Conservation (phyloP, 2,888 invertebrate species). For the Arenicola marina region DNA sequence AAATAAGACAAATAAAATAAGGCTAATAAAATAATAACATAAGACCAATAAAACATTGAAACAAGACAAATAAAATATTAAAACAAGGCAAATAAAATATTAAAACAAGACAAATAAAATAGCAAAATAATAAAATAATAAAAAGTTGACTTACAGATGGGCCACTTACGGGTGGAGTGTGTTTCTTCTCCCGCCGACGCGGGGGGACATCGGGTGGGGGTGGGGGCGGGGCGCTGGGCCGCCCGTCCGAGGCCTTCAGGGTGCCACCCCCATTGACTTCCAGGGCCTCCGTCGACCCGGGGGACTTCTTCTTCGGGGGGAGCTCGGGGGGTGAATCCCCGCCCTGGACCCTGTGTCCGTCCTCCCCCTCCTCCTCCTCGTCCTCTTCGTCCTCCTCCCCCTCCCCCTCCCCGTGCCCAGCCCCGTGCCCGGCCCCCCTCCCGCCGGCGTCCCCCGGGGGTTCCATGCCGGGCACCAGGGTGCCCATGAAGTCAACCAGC, state of each 20-base stretch:
- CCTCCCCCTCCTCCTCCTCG: no score
- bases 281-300: no score
- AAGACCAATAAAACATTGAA: no score
- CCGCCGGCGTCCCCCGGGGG: no score
- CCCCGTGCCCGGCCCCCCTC: conserved; percentile 11
- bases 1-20: no score
- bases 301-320: conserved; percentile 9
- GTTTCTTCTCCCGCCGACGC: neutral
- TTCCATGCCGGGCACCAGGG: conserved; percentile 45
- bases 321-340: conserved; percentile 56
- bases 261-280: neutral
- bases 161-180: conserved; percentile 2
- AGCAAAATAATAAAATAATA: neutral
- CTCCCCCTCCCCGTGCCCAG: no score
- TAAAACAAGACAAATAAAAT: neutral
- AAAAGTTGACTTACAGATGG: neutral
- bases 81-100: no score
- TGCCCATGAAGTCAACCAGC: conserved; percentile 47
- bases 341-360: no score
- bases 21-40: no score
- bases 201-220: conserved; percentile 15
- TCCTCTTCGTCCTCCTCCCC: no score
- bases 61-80: no score
- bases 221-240: conserved; percentile 3
- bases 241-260: neutral